Conservation (phyloP, 2,888 invertebrate species). For the Platypus cylindrus region DNA sequence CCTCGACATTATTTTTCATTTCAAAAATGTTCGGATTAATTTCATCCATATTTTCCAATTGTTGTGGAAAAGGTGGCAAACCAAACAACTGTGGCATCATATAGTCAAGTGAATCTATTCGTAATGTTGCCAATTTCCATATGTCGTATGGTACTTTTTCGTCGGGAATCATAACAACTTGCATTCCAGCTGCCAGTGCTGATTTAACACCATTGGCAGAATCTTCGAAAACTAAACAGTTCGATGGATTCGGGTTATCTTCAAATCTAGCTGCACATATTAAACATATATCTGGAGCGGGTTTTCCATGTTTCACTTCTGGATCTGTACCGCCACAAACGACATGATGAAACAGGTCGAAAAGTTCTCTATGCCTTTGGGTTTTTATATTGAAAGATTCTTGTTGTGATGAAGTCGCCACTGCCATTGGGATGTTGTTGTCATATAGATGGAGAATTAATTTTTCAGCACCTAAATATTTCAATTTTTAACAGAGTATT, state of each 20-base stretch:
- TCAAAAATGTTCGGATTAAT: neutral
- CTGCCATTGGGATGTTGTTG: constrained; percentile 64
- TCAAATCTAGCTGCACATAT: constrained; percentile 53
- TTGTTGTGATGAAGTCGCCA: constrained; percentile 74
- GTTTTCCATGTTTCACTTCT: constrained; percentile 76
- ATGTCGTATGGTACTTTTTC: constrained; percentile 34
- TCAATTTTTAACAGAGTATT: too few species aligned
- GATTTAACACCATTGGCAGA: constrained; percentile 77
- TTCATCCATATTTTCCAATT: neutral
- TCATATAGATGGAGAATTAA: constrained; percentile 62
- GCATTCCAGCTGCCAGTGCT: constrained; percentile 71
- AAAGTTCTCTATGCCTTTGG: constrained; percentile 48
- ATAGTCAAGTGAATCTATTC: constrained; percentile 59
- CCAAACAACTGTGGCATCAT: constrained; percentile 78
- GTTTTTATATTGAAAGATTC: constrained; percentile 60
- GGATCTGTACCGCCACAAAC: constrained; percentile 74
- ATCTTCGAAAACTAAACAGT: constrained; percentile 82
- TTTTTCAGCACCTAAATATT: constrained; percentile 61
- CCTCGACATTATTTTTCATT: neutral
- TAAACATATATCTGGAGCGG: constrained; percentile 72
- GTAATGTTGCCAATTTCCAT: constrained; percentile 50
- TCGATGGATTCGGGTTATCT: constrained; percentile 47
- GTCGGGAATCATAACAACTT: constrained; percentile 72
- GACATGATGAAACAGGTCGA: constrained; percentile 57
- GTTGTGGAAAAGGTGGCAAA: constrained; percentile 50